Conservation (phyloP, 2,797 vertebrate genomes). For the Pangasius mekongensis region DNA sequence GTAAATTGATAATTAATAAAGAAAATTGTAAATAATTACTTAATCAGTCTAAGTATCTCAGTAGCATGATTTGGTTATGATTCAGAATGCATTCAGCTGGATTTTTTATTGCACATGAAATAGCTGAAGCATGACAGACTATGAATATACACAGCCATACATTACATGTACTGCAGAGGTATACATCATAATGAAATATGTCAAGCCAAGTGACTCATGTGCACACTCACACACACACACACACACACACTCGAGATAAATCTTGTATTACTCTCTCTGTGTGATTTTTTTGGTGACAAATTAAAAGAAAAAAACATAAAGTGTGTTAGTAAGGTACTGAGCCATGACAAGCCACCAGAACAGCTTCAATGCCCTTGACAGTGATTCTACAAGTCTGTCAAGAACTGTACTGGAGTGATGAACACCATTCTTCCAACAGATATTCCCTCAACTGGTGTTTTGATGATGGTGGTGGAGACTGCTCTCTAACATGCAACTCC, state of each 20-base stretch:
- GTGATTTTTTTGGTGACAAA: background rate
- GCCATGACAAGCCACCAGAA: background rate
- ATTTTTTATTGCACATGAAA: background rate
- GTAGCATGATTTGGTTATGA: background rate
- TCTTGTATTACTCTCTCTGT: background rate
- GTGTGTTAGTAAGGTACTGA: background rate
- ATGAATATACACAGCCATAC: constrained; percentile 31
- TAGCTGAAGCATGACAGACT: constrained; percentile 26
- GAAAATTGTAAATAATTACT: background rate
- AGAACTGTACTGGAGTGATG: constrained; percentile 7
- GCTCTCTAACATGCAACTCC: background rate
- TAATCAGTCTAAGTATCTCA: background rate
- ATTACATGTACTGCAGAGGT: constrained; percentile 38
- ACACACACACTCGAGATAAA: constrained; percentile 18
- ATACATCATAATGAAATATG: constrained; percentile 48
- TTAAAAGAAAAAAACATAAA: background rate
- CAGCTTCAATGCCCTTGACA: constrained; percentile 9
- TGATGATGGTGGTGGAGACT: background rate
- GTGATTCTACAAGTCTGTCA: constrained; percentile 8
- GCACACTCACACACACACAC: background rate
- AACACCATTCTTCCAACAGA: background rate
- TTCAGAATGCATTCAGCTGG: background rate
- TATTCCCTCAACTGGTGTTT: constrained; percentile 5
- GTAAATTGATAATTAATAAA: background rate
- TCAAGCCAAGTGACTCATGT: background rate